Conservation (phyloP, 1,140 invertebrate genomes). For the Catajapyx aquilonaris region DNA sequence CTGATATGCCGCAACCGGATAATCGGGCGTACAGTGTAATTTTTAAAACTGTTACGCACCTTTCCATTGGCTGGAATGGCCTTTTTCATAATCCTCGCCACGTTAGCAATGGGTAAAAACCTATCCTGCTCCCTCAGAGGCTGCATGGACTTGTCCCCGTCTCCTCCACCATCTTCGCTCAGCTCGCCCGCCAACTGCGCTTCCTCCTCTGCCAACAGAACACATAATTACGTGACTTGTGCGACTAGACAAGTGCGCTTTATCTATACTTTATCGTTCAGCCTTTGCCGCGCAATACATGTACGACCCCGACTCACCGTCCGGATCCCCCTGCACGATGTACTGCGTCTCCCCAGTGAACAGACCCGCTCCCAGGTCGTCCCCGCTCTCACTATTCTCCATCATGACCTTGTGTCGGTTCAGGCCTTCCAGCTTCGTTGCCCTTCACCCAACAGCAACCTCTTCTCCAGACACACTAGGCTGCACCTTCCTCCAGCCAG, state of each 20-base stretch:
- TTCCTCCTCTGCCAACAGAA: no score
- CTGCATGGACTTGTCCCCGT: slow-evolving; percentile 25
- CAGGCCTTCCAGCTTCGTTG: no score
- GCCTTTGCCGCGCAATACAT: no score
- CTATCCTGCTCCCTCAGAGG: slow-evolving; percentile 73
- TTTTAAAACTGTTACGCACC: slow-evolving; percentile 27
- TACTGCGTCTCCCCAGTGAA: slow-evolving; percentile 15
- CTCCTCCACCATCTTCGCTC: slow-evolving; percentile 50
- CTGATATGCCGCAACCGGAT: neutral
- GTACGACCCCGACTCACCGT: no score
- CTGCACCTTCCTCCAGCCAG: no score
- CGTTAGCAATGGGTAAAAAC: slow-evolving; percentile 95
- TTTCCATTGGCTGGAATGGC: slow-evolving; percentile 91
- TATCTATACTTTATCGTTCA: no score
- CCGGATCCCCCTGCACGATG: slow-evolving; percentile 16
- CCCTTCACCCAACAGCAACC: no score
- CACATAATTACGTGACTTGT: no score
- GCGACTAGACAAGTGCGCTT: no score
- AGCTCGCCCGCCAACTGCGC: neutral
- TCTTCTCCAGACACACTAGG: no score
- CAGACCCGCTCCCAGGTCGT: slow-evolving; percentile 16
- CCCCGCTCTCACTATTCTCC: slow-evolving; percentile 17
- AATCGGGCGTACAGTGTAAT: neutral
- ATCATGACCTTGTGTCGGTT: no score
- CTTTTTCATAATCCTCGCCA: slow-evolving; percentile 97